phyloP scores from a whole-genome alignment of 2,113 vertebrate species.

The Daboia siamensis region DNA sequence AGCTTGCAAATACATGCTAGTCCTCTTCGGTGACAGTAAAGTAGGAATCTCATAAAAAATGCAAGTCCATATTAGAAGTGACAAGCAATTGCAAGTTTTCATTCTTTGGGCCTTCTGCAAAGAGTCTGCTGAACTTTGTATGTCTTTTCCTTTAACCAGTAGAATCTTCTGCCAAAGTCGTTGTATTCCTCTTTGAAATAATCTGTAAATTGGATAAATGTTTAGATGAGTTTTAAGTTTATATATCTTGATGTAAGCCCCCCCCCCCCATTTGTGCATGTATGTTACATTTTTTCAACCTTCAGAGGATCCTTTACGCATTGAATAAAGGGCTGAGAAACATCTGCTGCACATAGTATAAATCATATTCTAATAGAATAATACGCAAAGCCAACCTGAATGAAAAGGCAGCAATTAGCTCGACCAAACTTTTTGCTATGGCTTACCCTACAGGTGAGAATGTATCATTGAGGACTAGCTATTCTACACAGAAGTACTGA shows the following conservation, averaged over 20 bases:
- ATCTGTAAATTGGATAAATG: conserved; percentile 40
- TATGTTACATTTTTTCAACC: background rate
- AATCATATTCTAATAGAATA: background rate
- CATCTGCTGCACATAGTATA: background rate
- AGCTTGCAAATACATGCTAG: conserved; percentile 44
- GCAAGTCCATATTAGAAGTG: conserved; percentile 66
- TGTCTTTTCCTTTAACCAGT: conserved; percentile 36
- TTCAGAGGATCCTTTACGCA: background rate
- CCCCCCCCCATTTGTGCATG: background rate
- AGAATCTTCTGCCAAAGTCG: conserved; percentile 14
- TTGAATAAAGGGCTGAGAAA: background rate
- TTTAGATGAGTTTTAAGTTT: background rate
- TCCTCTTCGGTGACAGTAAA: conserved; percentile 52
- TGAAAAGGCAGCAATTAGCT: background rate
- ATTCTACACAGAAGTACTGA: background rate
- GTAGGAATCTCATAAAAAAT: conserved; percentile 46
- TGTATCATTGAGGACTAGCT: background rate
- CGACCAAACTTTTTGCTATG: background rate
- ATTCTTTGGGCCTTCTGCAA: conserved; percentile 56
- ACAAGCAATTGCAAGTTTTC: conserved; percentile 61
- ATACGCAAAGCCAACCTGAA: background rate
- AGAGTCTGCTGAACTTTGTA: conserved; percentile 13
- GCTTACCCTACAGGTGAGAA: background rate
- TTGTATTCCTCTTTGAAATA: conserved; percentile 39
- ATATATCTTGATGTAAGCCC: background rate